Evolutionary conservation across 2,113 vertebrate species (phyloP).

Genomic region (Urocitellus parryii): DNA sequence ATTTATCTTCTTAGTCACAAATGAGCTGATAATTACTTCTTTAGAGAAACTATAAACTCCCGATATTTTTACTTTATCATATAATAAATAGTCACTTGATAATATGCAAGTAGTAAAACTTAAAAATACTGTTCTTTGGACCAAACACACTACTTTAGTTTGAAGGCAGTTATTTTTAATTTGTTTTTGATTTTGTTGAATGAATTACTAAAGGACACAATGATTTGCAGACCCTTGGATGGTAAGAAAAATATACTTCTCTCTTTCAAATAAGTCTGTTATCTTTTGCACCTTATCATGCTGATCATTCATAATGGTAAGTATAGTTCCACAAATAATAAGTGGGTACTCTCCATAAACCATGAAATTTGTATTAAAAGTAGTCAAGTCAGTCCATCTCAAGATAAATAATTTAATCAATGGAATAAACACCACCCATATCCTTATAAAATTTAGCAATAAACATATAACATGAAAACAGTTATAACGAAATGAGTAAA

Average conservation of each 20-base stretch:
- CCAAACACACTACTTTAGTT: not conserved
- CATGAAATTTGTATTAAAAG: slow-evolving; percentile 14
- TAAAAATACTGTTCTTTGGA: slow-evolving; percentile 30
- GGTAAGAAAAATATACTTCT: slow-evolving; percentile 34
- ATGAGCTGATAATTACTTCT: slow-evolving; percentile 47
- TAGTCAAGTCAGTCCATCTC: not conserved
- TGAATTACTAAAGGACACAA: slow-evolving; percentile 25
- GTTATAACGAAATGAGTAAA: slow-evolving; percentile 2
- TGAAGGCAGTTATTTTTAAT: slow-evolving; percentile 60
- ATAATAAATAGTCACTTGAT: not conserved
- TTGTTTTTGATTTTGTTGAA: slow-evolving; percentile 59
- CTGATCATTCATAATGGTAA: not conserved
- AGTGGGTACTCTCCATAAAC: not conserved
- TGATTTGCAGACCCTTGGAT: slow-evolving; percentile 40
- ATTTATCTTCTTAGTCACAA: slow-evolving; percentile 30
- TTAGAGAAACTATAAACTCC: slow-evolving; percentile 49
- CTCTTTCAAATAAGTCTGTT: not conserved
- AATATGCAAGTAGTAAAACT: not conserved
- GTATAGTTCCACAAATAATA: slow-evolving; percentile 37
- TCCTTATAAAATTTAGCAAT: not conserved
- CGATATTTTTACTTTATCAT: slow-evolving; percentile 58
- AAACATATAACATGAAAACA: slow-evolving; percentile 18
- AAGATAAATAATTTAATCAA: slow-evolving; percentile 21
- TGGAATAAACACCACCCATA: not conserved
- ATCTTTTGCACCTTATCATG: slow-evolving; percentile 22